A percentile compares a stretch with the other conserved stretches of the same genome.
Conservation (phyloP, 2,888 invertebrate genomes). For the Geophilus truncorum region DNA sequence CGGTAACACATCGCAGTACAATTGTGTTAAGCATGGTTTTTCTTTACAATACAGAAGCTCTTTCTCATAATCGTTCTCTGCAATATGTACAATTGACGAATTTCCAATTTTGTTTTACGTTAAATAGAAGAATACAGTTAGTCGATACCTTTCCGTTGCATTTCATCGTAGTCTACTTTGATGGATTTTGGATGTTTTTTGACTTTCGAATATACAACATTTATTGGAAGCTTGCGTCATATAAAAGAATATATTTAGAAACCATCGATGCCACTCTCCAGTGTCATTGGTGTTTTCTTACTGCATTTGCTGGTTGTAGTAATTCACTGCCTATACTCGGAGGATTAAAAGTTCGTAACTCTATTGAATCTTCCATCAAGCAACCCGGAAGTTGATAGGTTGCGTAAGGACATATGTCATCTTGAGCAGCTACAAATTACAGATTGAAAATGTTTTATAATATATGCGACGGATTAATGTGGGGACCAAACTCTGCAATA, state of each 20-base stretch:
- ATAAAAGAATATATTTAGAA: constrained; percentile 25
- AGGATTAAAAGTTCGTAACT: constrained; percentile 22
- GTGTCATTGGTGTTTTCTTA: constrained; percentile 22
- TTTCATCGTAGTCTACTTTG: constrained; percentile 23
- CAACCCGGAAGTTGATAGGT: constrained; percentile 37
- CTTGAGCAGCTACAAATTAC: constrained; percentile 35
- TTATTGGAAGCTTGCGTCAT: constrained; percentile 25
- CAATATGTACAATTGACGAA: not conserved
- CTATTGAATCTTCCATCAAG: not conserved
- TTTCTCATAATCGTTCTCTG: not conserved
- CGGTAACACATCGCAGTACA: constrained; percentile 16
- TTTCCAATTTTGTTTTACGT: not conserved
- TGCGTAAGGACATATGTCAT: constrained; percentile 38
- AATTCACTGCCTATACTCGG: constrained; percentile 8
- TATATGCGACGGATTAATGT: no score
- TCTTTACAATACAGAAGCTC: constrained; percentile 15
- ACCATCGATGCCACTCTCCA: constrained; percentile 20
- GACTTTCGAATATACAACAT: constrained; percentile 27
- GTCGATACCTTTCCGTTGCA: not conserved
- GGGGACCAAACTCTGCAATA: no score
- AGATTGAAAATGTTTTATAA: not conserved
- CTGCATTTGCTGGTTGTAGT: constrained; percentile 5
- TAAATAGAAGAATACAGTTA: not conserved
- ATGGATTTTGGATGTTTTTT: constrained; percentile 13
- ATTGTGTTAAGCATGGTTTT: not conserved